phyloP scores from a whole-genome alignment of 2,797 vertebrate species.

The Mus spretus region DNA sequence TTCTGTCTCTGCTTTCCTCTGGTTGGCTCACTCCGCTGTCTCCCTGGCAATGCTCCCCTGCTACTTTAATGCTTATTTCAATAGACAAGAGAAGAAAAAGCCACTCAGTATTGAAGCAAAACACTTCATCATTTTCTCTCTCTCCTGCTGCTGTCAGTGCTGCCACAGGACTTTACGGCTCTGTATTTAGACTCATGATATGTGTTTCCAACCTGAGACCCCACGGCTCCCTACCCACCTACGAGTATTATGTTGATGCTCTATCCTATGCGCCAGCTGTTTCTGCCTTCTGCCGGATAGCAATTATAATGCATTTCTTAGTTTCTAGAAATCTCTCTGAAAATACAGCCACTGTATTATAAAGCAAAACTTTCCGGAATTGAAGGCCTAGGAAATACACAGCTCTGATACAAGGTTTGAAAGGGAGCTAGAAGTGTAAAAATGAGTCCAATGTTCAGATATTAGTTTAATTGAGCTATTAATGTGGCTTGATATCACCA shows the following conservation, averaged over 20 bases:
- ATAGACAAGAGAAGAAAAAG: background rate
- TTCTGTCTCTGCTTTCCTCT: background rate
- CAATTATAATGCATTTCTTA: background rate
- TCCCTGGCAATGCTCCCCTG: background rate
- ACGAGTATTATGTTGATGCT: background rate
- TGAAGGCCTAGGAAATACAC: background rate
- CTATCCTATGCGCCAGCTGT: background rate
- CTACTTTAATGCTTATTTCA: background rate
- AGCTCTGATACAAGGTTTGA: background rate
- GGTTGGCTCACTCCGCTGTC: background rate
- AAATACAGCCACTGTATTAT: background rate
- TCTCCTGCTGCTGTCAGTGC: background rate
- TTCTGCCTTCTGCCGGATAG: background rate
- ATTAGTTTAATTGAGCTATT: background rate
- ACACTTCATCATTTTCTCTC: background rate
- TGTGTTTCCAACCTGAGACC: background rate
- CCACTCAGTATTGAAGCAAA: background rate
- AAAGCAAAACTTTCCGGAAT: constrained; percentile 8
- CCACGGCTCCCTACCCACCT: background rate
- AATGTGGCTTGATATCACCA: background rate
- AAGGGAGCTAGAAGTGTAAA: background rate
- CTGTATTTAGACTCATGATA: background rate
- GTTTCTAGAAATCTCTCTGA: constrained; percentile 42
- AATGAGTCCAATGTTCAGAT: background rate
- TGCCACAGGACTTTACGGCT: constrained; percentile 9